phyloP scores from a whole-genome alignment of 2,113 vertebrate genomes.

The Crotophaga sulcirostris region DNA sequence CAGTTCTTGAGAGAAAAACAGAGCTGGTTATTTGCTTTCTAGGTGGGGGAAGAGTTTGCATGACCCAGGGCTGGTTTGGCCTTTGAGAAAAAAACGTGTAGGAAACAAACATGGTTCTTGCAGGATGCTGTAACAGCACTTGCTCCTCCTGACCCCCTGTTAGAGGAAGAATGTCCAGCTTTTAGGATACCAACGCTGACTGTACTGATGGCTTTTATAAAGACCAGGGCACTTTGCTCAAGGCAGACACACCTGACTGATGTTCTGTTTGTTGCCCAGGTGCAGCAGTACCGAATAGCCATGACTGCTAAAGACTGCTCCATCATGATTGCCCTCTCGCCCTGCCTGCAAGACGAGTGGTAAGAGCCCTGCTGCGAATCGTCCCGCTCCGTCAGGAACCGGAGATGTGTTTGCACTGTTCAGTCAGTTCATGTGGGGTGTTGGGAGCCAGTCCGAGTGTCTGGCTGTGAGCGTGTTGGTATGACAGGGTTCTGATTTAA shows the following conservation, averaged over 20 bases:
- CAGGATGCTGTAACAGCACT: background rate
- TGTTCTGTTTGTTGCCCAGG: conserved; percentile 63
- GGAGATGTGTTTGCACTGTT: background rate
- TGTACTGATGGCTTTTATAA: background rate
- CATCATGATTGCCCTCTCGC: conserved; percentile 91
- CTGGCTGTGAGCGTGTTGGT: background rate
- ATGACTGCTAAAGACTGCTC: conserved; percentile 99
- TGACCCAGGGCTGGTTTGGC: background rate
- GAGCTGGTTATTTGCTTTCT: background rate
- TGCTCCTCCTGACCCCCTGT: background rate
- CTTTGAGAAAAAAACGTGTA: background rate
- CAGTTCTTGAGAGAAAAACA: background rate
- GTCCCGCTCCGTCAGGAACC: background rate
- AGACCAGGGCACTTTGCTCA: background rate
- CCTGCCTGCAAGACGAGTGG: conserved; percentile 85
- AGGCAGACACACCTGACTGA: background rate
- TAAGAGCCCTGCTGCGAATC: conserved; percentile 54
- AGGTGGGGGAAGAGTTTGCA: background rate
- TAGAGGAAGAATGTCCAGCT: background rate
- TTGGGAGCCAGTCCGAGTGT: background rate
- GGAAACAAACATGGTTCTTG: background rate
- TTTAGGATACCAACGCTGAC: background rate
- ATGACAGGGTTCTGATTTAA: background rate
- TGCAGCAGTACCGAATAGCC: conserved; percentile 94
- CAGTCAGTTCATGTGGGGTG: background rate